phyloP scores from a whole-genome alignment of 2,113 vertebrate species.

The Caloenas nicobarica region DNA sequence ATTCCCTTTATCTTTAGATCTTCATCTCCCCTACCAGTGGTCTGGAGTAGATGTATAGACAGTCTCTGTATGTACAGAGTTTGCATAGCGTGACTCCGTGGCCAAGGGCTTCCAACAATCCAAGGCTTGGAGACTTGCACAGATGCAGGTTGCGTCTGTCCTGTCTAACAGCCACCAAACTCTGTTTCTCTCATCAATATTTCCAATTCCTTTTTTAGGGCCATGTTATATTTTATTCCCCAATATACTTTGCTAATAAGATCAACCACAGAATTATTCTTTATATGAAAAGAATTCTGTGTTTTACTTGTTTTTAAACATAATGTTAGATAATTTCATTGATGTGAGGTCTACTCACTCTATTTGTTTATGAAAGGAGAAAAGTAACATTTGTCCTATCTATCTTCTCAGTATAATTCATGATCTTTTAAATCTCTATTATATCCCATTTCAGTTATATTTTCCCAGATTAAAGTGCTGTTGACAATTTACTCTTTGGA shows the following conservation, averaged over 20 bases:
- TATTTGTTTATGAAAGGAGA: neutral
- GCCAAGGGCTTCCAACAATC: neutral
- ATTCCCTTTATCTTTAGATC: neutral
- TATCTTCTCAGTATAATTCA: neutral
- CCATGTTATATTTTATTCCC: neutral
- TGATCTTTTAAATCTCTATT: neutral
- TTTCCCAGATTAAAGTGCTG: neutral
- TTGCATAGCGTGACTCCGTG: accelerated
- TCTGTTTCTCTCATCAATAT: neutral
- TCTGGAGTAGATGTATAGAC: neutral
- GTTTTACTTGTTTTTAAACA: neutral
- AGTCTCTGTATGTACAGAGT: neutral
- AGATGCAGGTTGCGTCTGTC: neutral
- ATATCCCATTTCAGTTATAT: neutral
- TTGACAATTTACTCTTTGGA: neutral
- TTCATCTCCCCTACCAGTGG: neutral
- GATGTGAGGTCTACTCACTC: too few relatives aligned
- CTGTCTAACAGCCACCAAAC: neutral
- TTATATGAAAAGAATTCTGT: neutral
- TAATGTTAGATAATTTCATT: neutral
- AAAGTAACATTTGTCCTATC: neutral
- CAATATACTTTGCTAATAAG: neutral
- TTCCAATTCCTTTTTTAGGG: neutral
- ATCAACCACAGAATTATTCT: neutral
- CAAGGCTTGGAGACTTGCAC: neutral